Evolutionary conservation across 2,113 vertebrate genomes (phyloP).

Genomic region (Daboia siamensis): DNA sequence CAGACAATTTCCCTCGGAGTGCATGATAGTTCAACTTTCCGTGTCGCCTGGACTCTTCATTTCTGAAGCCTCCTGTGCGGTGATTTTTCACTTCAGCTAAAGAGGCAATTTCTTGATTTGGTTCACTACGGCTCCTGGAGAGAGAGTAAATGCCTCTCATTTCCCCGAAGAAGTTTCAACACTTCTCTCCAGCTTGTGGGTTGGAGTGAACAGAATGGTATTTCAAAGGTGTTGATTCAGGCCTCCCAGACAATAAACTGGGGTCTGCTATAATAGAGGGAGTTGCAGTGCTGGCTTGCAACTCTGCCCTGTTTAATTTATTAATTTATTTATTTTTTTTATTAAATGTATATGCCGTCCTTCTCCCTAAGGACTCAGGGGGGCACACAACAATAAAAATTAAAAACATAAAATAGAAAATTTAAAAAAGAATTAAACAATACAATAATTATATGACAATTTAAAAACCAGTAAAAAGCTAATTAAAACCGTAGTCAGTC

Average conservation of each 20-base stretch:
- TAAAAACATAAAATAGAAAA: too few relatives aligned
- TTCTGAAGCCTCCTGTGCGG: neutral
- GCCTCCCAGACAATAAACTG: neutral
- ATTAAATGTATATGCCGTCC: too few relatives aligned
- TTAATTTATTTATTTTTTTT: too few relatives aligned
- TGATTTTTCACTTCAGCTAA: slow-evolving; percentile 18
- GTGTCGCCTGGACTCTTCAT: neutral
- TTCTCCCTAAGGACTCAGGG: too few relatives aligned
- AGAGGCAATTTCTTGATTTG: slow-evolving; percentile 27
- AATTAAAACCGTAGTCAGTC: too few relatives aligned
- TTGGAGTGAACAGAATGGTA: neutral
- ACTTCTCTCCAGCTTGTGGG: neutral
- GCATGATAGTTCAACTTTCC: neutral
- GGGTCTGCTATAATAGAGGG: neutral
- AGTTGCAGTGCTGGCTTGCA: neutral
- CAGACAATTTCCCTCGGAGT: neutral
- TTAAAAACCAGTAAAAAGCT: too few relatives aligned
- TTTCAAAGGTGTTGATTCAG: neutral
- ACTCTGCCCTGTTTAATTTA: too few relatives aligned
- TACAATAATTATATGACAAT: too few relatives aligned
- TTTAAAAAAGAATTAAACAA: too few relatives aligned
- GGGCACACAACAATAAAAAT: too few relatives aligned
- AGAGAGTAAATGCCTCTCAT: neutral
- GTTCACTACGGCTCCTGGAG: neutral
- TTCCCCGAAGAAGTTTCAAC: neutral